Evolutionary conservation across 30 jellyfish, hydroid and myxozoan genomes (phyloP), one percentile per base, ranked within the genome.

Genomic region (Aurelia coerulea): DNA sequence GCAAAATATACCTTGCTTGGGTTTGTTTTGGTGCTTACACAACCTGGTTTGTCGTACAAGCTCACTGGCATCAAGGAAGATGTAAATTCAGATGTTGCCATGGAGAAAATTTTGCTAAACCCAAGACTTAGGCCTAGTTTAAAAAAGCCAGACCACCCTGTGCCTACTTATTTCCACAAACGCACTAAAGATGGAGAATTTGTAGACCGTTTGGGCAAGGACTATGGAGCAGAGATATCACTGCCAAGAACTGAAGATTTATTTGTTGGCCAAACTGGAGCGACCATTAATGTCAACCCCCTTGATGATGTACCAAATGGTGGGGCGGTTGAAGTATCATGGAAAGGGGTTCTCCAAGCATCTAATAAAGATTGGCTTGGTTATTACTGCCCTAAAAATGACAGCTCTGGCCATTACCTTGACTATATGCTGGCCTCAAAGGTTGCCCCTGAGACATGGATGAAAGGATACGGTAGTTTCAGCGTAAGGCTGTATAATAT

Each of bases 361-460:
- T 18, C 87, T 23, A 17, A 62, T 41, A 71, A 84, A 58, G 97
- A 90, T 63, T 79, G 96, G 96, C 71, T 90, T 62, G 97, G 96
- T 11, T 76, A 71, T 4, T 90, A 62, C 62, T 90, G 97, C 66
- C 97, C 97, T 39, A 49, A 35, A 54, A 70, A 66, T 19, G 92
- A 74, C 16, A 71, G 35, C 18, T 35, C 88, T 4, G 35, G 63
- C 3, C 85, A 73, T 42, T 76, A 62, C 19, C 77, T 84, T 18
- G 96, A 90, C 70, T 67, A 88, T 80, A 31, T 85, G 68, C 14
- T 41, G 9, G 77, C 74, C 9, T 29, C 89, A 2, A 18, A 34
- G 13, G 62, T 62, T 29, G 35, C 84, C 13, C 58, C 77, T 15
- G 42, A 62, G 54, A 82, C 91, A 18, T 82, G 91, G 91, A 13